A percentile compares a stretch with the other conserved stretches of the same genome.
Conservation (phyloP, 2,888 invertebrate species). For the Hermaeophaga mercurialis region DNA sequence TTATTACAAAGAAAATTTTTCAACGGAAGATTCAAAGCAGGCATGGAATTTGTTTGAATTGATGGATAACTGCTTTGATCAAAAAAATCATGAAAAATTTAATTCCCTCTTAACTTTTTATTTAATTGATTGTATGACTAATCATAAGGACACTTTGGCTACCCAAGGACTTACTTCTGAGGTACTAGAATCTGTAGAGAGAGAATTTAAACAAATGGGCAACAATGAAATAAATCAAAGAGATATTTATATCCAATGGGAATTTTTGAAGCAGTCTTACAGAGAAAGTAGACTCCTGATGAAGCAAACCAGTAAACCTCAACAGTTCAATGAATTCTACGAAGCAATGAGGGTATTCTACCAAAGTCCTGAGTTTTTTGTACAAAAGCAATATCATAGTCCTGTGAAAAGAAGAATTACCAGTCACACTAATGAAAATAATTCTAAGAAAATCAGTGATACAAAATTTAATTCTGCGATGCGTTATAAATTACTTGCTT, state of each 20-base stretch:
- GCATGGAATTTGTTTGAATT: conserved; percentile 32
- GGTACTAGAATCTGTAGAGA: conserved; percentile 11
- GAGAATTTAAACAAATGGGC: conserved; percentile 19
- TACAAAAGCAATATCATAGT: conserved; percentile 5
- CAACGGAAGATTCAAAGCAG: conserved; percentile 28
- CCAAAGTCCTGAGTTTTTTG: conserved; percentile 19
- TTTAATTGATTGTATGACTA: conserved; percentile 28
- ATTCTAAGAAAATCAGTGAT: conserved; percentile 6
- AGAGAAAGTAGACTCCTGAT: conserved; percentile 23
- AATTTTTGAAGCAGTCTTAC: conserved; percentile 25
- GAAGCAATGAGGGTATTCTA: conserved; percentile 29
- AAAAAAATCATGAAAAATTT: conserved; percentile 25
- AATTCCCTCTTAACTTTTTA: conserved; percentile 8
- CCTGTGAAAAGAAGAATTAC: conserved; percentile 16
- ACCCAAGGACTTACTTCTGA: conserved; percentile 22
- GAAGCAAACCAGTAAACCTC: conserved; percentile 14
- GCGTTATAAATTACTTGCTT: conserved; percentile 13
- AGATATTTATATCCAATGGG: conserved; percentile 31
- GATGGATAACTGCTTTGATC: conserved; percentile 34
- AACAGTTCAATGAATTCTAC: conserved; percentile 25
- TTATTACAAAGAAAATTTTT: conserved; percentile 27
- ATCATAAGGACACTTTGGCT: conserved; percentile 20
- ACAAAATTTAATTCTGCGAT: conserved; percentile 11
- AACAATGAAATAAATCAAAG: conserved; percentile 31
- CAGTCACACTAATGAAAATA: not conserved